phyloP scores from a whole-genome alignment of 2,888 invertebrate genomes.

The Stenoptilia bipunctidactyla region DNA sequence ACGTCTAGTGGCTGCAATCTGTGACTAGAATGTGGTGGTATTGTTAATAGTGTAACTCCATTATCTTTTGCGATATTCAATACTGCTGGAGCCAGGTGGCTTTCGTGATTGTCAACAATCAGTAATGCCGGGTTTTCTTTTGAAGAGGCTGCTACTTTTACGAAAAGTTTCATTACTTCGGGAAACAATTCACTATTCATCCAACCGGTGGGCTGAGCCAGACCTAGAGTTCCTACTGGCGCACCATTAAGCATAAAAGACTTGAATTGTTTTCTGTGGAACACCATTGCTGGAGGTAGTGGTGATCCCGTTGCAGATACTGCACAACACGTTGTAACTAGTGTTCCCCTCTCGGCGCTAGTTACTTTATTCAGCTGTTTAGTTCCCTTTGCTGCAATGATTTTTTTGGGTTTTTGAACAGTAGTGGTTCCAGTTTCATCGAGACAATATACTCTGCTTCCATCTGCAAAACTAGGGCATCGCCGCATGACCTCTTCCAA shows the following conservation, averaged over 20 bases:
- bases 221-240: conserved; percentile 6
- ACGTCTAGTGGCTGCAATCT: conserved; percentile 35
- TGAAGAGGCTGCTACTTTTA: conserved; percentile 17
- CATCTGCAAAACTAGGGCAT: conserved; percentile 11
- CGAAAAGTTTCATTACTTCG: conserved; percentile 26
- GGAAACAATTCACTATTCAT: conserved; percentile 17
- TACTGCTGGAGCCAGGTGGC: conserved; percentile 21
- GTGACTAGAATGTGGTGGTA: conserved; percentile 37
- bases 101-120: conserved; percentile 33
- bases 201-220: conserved; percentile 6
- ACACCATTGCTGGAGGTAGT: conserved; percentile 9
- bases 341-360: conserved; percentile 15
- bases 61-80: conserved; percentile 23
- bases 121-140: conserved; percentile 18
- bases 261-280: conserved; percentile 9
- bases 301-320: conserved; percentile 7
- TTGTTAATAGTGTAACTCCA: conserved; percentile 32
- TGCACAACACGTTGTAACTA: conserved; percentile 10
- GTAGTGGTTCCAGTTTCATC: conserved; percentile 15
- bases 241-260: conserved; percentile 4
- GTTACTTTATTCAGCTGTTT: conserved; percentile 11
- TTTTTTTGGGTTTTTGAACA: conserved; percentile 12
- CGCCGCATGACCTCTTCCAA: conserved; percentile 7
- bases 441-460: conserved; percentile 15
- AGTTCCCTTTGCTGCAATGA: conserved; percentile 9